These are phyloP conservation scores for cat (Felis catus) DNA, from an alignment of 2,113 vertebrate species.

Conservation along the genomic window F.catus_Fca126_mat1.0 CM031415.1:63652001-63652500, in stretches of 20 bases:
- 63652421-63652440: neutral
- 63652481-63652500: neutral
- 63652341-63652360: neutral
- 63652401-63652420: neutral
- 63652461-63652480: neutral
- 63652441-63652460: neutral
- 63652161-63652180: neutral
- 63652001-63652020: neutral
- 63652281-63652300: neutral
- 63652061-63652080: neutral
- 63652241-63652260: neutral
- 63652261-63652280: neutral
- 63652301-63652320: no score
- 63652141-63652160: neutral
- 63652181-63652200: neutral
- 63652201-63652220: neutral
- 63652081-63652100: neutral
- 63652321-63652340: neutral
- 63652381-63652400: neutral
- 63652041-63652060: constrained; percentile 28
- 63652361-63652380: neutral
- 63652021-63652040: neutral
- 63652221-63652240: neutral
- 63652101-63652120: neutral
- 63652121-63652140: neutral